A percentile compares a stretch with the other conserved stretches of the same genome.
Conservation (phyloP, 2,888 invertebrate genomes). For the Zhuqinia jingwanae region DNA sequence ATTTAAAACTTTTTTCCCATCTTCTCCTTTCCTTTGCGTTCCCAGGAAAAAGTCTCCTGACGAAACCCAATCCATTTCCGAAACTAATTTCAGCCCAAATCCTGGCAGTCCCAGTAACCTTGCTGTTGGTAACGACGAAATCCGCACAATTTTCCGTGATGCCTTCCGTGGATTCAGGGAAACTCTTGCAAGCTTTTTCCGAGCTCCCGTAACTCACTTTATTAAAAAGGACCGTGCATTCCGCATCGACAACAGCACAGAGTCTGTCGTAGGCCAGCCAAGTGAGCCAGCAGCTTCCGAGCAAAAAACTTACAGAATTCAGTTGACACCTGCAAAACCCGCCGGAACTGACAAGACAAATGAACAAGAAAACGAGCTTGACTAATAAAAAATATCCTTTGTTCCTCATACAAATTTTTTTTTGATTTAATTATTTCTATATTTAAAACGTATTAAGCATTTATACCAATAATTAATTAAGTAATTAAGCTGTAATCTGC, state of each 20-base stretch:
- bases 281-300: slow-evolving; percentile 39
- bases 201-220: slow-evolving; percentile 57
- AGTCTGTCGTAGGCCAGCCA: slow-evolving; percentile 59
- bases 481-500: background rate
- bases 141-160: slow-evolving; percentile 65
- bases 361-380: slow-evolving; percentile 41
- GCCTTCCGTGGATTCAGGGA: slow-evolving; percentile 69
- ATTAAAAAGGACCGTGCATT: slow-evolving; percentile 40
- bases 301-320: slow-evolving; percentile 56
- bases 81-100: slow-evolving; percentile 37
- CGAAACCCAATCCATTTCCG: slow-evolving; percentile 22
- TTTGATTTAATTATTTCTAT: background rate
- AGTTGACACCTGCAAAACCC: slow-evolving; percentile 37
- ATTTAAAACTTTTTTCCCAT: background rate
- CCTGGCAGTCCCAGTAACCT: slow-evolving; percentile 9
- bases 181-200: slow-evolving; percentile 70
- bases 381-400: background rate
- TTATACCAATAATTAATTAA: slow-evolving; percentile 1
- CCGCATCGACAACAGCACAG: slow-evolving; percentile 55
- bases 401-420: background rate
- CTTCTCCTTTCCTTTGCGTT: background rate
- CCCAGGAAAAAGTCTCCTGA: background rate
- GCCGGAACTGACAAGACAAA: background rate
- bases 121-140: background rate
- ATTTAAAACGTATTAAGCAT: background rate